Base-by-base conservation (phyloP, 2,797 vertebrate genomes). In the Neoniphon sammara region DNA sequence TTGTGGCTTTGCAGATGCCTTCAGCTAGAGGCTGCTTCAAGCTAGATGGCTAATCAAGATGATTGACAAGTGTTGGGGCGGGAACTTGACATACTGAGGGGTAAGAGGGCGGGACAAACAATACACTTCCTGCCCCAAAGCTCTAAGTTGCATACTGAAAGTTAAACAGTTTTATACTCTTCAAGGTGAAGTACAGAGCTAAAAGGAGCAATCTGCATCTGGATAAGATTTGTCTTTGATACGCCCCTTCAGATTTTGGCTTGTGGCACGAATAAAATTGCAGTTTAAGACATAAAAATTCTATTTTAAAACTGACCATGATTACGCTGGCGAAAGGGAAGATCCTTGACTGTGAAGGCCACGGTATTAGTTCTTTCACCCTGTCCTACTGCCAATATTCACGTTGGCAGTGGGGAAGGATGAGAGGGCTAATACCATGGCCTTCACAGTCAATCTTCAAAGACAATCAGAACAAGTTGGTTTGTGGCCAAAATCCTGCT, bases 381-480 rank as follows among this genome's bases (percentile, higher is more conserved):
- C 21, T 23, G 66, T 54, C 30, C 67, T 25, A 0, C 69, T 54
- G 73, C 60, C 66, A 21, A 49, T 34, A 55, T 73, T 64, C 61
- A 64, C 14, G 66, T 49, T 57, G 58, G 23, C 2, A 15, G 54
- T 27, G 21, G 56, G 49, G 31, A 69, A 21, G n/a, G 20, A 5
- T 2, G 49, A 25, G n/a, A 21, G 53, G 55, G 50, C 17, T 1
- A 1, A 1, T 2, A 49, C 47, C 17, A 58, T 73, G 50, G 77
- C 25, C 63, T 67, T 69, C 67, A 18, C 66, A 44, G 44, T 59
- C 57, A 0, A 4, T 34, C 71, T 30, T 71, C 39, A 67, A 57
- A 73, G 17, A 62, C 42, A 60, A 47, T 25, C 67, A 15, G n/a
- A 46, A 27, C 30, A 20, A 56, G 53, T 14, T 39, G 64, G 44